Evolutionary conservation across 2,797 vertebrate genomes (phyloP).

Genomic region (Loris lydekkerianus): DNA sequence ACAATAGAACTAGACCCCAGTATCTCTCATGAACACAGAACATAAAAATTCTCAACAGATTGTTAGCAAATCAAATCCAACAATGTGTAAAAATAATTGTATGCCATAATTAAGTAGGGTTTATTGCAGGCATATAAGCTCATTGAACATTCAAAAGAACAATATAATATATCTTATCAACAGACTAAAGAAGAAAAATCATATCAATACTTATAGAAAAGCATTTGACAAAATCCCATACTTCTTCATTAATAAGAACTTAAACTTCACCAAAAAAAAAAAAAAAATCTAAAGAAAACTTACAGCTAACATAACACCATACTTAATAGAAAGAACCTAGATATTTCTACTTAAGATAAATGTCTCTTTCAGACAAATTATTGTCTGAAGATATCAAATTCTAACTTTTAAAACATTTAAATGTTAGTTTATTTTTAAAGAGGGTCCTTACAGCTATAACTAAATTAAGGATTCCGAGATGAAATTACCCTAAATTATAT

Average conservation of each 20-base stretch:
- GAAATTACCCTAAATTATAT: neutral
- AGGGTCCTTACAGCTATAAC: neutral
- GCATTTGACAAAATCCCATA: neutral
- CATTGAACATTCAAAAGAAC: neutral
- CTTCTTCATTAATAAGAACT: neutral
- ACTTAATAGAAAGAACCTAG: neutral
- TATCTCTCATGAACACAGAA: neutral
- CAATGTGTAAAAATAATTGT: neutral
- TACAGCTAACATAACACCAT: neutral
- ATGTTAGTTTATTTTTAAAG: neutral
- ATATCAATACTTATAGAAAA: neutral
- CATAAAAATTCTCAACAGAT: neutral
- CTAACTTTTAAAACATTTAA: neutral
- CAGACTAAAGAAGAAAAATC: neutral
- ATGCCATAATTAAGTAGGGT: neutral
- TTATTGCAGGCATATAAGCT: neutral
- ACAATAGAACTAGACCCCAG: neutral
- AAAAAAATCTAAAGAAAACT: neutral
- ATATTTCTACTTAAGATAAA: neutral
- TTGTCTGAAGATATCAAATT: neutral
- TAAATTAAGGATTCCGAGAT: neutral
- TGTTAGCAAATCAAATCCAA: neutral
- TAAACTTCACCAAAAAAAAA: neutral
- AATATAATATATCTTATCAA: neutral
- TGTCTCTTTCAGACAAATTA: neutral